Base-by-base conservation (phyloP, 2,888 invertebrate genomes). In the Dysmachus trigonus region DNA sequence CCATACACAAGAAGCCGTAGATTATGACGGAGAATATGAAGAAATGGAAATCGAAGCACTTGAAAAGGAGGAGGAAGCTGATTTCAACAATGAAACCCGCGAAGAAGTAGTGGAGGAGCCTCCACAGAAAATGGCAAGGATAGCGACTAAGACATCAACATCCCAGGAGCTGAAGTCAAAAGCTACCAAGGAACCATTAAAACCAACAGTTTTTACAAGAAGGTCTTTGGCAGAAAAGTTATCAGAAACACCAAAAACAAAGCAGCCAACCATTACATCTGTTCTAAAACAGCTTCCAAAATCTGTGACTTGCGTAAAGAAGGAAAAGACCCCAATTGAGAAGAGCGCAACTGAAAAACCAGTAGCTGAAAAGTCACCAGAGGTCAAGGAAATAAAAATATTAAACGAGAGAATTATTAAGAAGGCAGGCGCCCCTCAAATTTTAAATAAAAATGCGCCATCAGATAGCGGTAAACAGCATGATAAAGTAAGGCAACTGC, bases 141-240 rank as follows among this genome's bases (percentile, higher is more conserved):
- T 91, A 27, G 90, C 90, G 77, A 90, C 91, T 53, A 90, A 92
- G 83, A 91, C 92, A 91, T 88, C 94, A 90, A 87, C 93, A 93
- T 86, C 93, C 93, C 87, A 93, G 93, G 0, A 89, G 93, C 81
- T 91, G 74, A 73, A n/a, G 27, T 1, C 10, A 7, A 74, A 72
- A 72, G 18, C 13, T 13, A 6, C 76, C 8, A 77, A 38, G 51
- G 51, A 76, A 30, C 3, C 38, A 85, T 51, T 72, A 62, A n/a
- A 62, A 79, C 81, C 73, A 62, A 22, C 62, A 79, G 62, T 62
- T 62, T 62, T 62, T 27, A 33, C 76, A 85, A 85, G 62, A 53
- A 13, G 85, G 81, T 35, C 18, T 6, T 27, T 38, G 10, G 22
- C 71, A 33, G 22, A n/a, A 41, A 31, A 13, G 41, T 1, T 31